Percentiles rank a stretch among this genome's conserved stretches.
Evolutionary conservation across 2,797 vertebrate species (phyloP).

Genomic region (Schizopygopsis pylzovi): DNA sequence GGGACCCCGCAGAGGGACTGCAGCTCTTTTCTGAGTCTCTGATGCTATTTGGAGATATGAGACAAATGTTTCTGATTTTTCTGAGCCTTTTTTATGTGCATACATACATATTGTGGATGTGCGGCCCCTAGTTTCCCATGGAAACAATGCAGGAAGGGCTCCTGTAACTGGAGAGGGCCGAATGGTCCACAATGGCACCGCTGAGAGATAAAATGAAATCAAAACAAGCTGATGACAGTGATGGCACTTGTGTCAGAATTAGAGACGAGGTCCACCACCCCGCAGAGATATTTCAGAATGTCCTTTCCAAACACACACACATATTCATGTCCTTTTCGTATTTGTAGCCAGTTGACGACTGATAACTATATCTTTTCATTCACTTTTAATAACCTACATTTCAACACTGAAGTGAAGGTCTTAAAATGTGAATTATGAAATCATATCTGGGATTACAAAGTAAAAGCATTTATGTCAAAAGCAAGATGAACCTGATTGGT

Average conservation of each 20-base stretch:
- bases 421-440: slow-evolving; percentile 22
- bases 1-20: slow-evolving; percentile 35
- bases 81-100: slow-evolving; percentile 72
- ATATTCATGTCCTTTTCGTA: neutral
- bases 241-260: slow-evolving; percentile 78
- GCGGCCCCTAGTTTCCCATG: slow-evolving; percentile 79
- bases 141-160: slow-evolving; percentile 77
- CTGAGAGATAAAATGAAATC: slow-evolving; percentile 83
- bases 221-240: slow-evolving; percentile 84
- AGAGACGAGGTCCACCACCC: slow-evolving; percentile 65
- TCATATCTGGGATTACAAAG: slow-evolving; percentile 28
- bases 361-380: neutral
- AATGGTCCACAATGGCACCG: slow-evolving; percentile 73
- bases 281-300: slow-evolving; percentile 34
- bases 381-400: neutral
- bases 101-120: slow-evolving; percentile 72
- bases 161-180: slow-evolving; percentile 77
- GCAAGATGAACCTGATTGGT: slow-evolving; percentile 12
- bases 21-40: slow-evolving; percentile 68
- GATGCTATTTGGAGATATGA: slow-evolving; percentile 76
- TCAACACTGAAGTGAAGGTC: slow-evolving; percentile 11
- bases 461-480: slow-evolving; percentile 24
- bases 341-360: slow-evolving; percentile 1
- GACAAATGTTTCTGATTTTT: slow-evolving; percentile 70
- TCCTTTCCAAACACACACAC: slow-evolving; percentile 21